Base-by-base conservation (phyloP, 2,113 vertebrate species). In the Physeter macrocephalus region DNA sequence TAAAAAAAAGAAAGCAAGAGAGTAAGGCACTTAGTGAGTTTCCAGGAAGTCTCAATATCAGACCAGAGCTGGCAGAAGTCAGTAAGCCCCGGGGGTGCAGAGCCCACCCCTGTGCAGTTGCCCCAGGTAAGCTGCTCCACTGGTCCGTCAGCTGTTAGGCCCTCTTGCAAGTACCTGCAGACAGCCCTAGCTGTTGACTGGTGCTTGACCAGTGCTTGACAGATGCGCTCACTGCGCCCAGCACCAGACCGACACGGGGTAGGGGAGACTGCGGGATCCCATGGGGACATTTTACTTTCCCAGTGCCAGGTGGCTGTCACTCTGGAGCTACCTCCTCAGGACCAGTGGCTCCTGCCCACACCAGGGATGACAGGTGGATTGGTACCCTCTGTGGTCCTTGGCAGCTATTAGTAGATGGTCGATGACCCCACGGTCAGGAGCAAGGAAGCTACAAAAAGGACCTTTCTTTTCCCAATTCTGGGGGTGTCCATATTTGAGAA, bases 341-440 rank as follows among this genome's bases (percentile, higher is more conserved):
- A 78, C 41, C 66, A 59, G 8, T 31, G 25, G 17, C 21, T 66
- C 61, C 34, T 41, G 66, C 17, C 41, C 43, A 8, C 0, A 8
- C 23, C 1, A 3, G 15, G 64, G 25, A 14, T 54, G 46, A 29
- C 14, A 23, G 23, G 1, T 7, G 15, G 25, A 13, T 0, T 1
- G 14, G 27, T 6, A 39, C 21, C 21, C 31, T 54, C 5, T 25
- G 31, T 4, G 78, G 21, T 7, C 43, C n/a, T 41, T 20, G 29
- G 31, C 31, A 72, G 87, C 57, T 31, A 0, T 54, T 14, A 1
- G 31, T 36, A 75, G 23, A 39, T 3, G 14, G 20, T 11, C 10
- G 4, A 15, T n/a, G 29, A n/a, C 21, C 6, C 54, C 17, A 2
- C 15, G 23, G 8, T 41, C 41, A 61, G 80, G 31, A 83, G 36